Percentiles rank a stretch among this genome's conserved stretches.
These are phyloP conservation scores for Himalopsyche kuldschensis DNA, from an alignment of 2,888 invertebrate genomes.

Conservation along the genomic window DNA sequence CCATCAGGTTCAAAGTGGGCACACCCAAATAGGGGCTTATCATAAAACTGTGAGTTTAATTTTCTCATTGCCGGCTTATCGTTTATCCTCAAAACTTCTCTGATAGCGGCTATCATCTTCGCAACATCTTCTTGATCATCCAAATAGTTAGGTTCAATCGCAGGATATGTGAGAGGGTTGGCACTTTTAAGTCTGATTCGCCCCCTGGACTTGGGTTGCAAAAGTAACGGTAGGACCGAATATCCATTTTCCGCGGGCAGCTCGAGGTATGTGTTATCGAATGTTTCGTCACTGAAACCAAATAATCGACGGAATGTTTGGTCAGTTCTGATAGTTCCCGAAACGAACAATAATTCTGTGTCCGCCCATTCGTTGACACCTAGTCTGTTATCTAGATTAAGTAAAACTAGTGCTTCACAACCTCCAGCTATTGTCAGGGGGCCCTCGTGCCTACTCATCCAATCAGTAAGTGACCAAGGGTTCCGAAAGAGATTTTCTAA, in stretches of 20 bases:
- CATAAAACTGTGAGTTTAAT: conserved; percentile 58
- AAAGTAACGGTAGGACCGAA: conserved; percentile 67
- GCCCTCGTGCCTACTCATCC: conserved; percentile 62
- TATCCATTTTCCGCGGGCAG: conserved; percentile 61
- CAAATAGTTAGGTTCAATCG: conserved; percentile 69
- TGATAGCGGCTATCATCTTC: conserved; percentile 55
- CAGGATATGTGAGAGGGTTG: conserved; percentile 67
- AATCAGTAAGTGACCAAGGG: conserved; percentile 60
- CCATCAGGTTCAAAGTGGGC: conserved; percentile 56
- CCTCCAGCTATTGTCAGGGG: conserved; percentile 62
- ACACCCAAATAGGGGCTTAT: conserved; percentile 60
- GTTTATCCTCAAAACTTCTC: conserved; percentile 51
- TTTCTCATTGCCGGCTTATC: conserved; percentile 57
- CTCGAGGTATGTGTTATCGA: conserved; percentile 59
- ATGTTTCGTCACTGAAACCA: conserved; percentile 60
- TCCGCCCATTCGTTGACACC: conserved; percentile 66
- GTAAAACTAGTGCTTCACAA: conserved; percentile 68
- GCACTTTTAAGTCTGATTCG: conserved; percentile 68
- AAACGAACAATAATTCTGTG: conserved; percentile 68
- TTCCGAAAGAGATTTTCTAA: conserved; percentile 46
- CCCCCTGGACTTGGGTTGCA: conserved; percentile 75
- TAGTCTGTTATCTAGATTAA: conserved; percentile 60
- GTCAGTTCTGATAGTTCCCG: conserved; percentile 63
- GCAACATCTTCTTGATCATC: conserved; percentile 60
- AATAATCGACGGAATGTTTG: conserved; percentile 57